Conservation (phyloP, 1,140 invertebrate species). For the Nilaparvata lugens region DNA sequence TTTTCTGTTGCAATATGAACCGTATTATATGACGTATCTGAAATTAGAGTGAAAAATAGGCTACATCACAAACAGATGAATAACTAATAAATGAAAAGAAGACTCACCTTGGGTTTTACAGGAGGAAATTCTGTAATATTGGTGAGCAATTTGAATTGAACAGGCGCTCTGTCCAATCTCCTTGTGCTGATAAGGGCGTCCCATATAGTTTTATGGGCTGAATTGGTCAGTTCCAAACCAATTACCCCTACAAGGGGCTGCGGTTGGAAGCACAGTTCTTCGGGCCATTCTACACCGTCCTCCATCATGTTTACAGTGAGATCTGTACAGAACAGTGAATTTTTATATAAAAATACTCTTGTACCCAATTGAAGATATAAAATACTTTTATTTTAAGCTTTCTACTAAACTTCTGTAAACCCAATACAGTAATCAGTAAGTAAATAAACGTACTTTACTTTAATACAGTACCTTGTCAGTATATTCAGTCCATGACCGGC, state of each 20-base stretch:
- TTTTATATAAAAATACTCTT: too few species aligned
- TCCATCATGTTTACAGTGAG: conserved; percentile 11
- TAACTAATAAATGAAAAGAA: neutral
- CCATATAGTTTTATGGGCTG: conserved; percentile 83
- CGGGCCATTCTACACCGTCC: conserved; percentile 50
- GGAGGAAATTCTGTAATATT: conserved; percentile 79
- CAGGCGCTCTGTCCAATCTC: conserved; percentile 65
- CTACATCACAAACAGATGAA: too few species aligned
- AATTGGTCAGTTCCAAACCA: conserved; percentile 77
- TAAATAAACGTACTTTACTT: too few species aligned
- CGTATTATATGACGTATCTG: neutral
- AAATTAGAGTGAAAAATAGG: too few species aligned
- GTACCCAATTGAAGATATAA: too few species aligned
- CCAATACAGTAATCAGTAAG: too few species aligned
- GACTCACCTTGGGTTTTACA: conserved; percentile 69
- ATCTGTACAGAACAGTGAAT: too few species aligned
- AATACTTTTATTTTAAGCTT: too few species aligned
- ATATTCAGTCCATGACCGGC: too few species aligned
- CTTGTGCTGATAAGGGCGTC: conserved; percentile 80
- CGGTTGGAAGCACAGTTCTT: conserved; percentile 67
- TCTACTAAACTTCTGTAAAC: too few species aligned
- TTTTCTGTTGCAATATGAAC: neutral
- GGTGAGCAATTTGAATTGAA: conserved; percentile 73
- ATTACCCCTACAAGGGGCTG: conserved; percentile 74
- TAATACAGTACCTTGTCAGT: too few species aligned